phyloP scores from a whole-genome alignment of 1,140 invertebrate genomes.

The Venturia canescens region DNA sequence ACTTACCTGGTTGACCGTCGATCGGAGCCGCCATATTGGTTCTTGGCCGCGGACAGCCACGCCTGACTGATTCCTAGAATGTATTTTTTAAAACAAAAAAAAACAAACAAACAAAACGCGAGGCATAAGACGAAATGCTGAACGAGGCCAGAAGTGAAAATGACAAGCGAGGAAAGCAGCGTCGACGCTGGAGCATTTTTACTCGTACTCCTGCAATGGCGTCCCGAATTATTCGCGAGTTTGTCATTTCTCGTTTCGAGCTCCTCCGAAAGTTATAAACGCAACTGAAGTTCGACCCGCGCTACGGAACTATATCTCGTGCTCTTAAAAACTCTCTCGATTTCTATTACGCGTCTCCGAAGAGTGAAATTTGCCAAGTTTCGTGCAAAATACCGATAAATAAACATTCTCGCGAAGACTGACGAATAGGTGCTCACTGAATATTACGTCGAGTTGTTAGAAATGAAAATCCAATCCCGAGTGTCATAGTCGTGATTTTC shows the following conservation, averaged over 20 bases:
- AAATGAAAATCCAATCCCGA: conserved; percentile 3
- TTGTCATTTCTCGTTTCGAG: not conserved
- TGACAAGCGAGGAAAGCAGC: not conserved
- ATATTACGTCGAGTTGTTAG: conserved; percentile 9
- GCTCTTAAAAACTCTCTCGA: conserved; percentile 23
- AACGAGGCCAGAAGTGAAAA: conserved; percentile 37
- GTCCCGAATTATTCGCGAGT: not conserved
- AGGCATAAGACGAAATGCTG: conserved; percentile 25
- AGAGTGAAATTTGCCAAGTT: conserved; percentile 29
- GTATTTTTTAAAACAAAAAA: conserved; percentile 61
- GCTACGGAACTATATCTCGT: not conserved
- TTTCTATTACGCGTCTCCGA: conserved; percentile 32
- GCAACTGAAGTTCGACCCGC: not conserved
- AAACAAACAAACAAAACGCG: conserved; percentile 38
- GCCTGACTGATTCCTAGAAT: conserved; percentile 70
- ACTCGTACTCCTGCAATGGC: not conserved
- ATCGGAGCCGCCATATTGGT: conserved; percentile 44
- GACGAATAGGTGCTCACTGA: conserved; percentile 1
- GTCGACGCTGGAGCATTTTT: conserved; percentile 1
- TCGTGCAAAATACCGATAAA: not conserved
- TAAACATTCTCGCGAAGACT: conserved; percentile 10
- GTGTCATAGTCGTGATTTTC: conserved; percentile 32
- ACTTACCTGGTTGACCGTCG: conserved; percentile 66
- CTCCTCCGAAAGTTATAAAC: not conserved
- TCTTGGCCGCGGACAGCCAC: conserved; percentile 50